phyloP scores from a whole-genome alignment of 2,797 vertebrate genomes.

The Ispidina lecontei region DNA sequence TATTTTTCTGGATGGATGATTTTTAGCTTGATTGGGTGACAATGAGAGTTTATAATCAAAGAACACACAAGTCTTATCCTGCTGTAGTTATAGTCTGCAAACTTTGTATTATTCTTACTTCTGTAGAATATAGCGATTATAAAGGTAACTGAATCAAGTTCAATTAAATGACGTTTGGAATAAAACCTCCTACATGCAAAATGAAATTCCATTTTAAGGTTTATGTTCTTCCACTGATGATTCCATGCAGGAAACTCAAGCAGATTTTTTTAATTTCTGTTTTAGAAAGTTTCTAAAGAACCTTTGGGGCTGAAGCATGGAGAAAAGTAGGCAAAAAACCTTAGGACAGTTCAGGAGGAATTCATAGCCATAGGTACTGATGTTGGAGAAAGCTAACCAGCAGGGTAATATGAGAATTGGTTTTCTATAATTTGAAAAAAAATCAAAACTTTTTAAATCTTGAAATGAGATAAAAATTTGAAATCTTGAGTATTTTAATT shows the following conservation, averaged over 20 bases:
- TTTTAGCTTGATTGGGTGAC: not conserved
- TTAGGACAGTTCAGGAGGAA: not conserved
- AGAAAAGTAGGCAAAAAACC: not conserved
- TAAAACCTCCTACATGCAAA: not conserved
- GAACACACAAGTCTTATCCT: not conserved
- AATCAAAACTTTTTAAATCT: not conserved
- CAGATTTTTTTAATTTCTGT: not conserved
- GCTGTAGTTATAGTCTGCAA: not conserved
- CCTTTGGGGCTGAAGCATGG: not conserved
- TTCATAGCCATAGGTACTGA: not conserved
- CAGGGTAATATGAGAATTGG: fast-evolving
- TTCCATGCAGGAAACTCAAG: not conserved
- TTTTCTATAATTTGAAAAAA: not conserved
- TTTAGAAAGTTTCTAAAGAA: not conserved
- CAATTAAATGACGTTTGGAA: not conserved
- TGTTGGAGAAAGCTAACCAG: not conserved
- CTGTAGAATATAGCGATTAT: not conserved
- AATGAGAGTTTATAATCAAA: not conserved
- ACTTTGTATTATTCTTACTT: not conserved
- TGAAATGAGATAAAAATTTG: not conserved
- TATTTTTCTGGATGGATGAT: not conserved
- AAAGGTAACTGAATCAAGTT: not conserved
- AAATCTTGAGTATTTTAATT: not conserved
- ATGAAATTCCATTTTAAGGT: not conserved
- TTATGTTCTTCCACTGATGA: not conserved